Evolutionary conservation across 1,140 invertebrate genomes (phyloP).

Genomic region (Elymnias hypermnestra): DNA sequence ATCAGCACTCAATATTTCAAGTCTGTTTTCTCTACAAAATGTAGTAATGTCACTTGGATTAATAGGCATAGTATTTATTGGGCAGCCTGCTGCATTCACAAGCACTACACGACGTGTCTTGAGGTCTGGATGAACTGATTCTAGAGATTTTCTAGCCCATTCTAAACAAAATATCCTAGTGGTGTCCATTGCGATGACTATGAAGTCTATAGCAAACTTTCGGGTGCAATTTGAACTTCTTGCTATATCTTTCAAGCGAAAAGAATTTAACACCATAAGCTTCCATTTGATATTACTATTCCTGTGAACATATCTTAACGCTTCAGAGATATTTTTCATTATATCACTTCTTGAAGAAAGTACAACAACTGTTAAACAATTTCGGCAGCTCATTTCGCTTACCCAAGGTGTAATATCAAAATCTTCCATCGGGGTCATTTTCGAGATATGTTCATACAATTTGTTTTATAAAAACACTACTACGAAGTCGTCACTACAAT

Average conservation of each 20-base stretch:
- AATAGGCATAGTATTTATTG: slow-evolving; percentile 51
- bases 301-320: slow-evolving; percentile 44
- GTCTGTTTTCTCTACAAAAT: slow-evolving; percentile 44
- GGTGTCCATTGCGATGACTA: slow-evolving; percentile 57
- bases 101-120: slow-evolving; percentile 47
- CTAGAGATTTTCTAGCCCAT: slow-evolving; percentile 47
- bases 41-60: slow-evolving; percentile 49
- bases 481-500: no score
- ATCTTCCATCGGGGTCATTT: slow-evolving; percentile 42
- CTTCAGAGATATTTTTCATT: slow-evolving; percentile 51
- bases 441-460: no score
- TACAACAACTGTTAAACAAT: slow-evolving; percentile 45
- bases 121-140: slow-evolving; percentile 56
- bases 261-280: slow-evolving; percentile 43
- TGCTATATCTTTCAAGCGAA: slow-evolving; percentile 47
- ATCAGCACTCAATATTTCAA: slow-evolving; percentile 61
- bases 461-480: no score
- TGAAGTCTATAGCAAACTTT: slow-evolving; percentile 54
- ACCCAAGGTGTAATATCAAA: slow-evolving; percentile 49
- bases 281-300: slow-evolving; percentile 54
- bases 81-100: slow-evolving; percentile 53
- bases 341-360: slow-evolving; percentile 48
- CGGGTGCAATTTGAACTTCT: slow-evolving; percentile 50
- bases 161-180: slow-evolving; percentile 55
- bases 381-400: slow-evolving; percentile 47